A percentile compares a stretch with the other conserved stretches of the same genome.
Evolutionary conservation across 2,113 vertebrate species (phyloP).

Genomic region (Anolis sagrei): DNA sequence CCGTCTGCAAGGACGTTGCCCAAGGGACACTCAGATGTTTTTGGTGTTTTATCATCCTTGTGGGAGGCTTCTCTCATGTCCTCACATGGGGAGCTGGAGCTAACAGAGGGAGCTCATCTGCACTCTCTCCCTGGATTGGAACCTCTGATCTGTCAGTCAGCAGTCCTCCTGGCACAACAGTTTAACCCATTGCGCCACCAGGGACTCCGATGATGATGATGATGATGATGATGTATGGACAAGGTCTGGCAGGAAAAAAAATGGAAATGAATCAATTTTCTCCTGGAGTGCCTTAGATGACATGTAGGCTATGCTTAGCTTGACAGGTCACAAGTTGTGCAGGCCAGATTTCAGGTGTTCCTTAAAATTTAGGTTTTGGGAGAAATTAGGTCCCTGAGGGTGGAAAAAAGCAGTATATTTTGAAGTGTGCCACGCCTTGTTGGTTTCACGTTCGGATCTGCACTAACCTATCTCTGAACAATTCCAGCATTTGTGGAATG

Average conservation of each 20-base stretch:
- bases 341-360: neutral
- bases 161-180: no score
- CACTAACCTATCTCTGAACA: constrained; percentile 25
- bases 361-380: neutral
- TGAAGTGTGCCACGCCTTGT: constrained; percentile 22
- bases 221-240: neutral
- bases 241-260: neutral
- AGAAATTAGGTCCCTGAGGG: constrained; percentile 14
- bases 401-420: neutral
- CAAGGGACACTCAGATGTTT: no score
- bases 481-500: constrained; percentile 23
- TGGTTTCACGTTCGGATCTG: constrained; percentile 31
- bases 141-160: no score
- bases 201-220: no score
- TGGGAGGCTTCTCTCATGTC: no score
- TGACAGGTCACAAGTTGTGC: neutral
- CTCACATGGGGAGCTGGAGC: no score
- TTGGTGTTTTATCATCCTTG: no score
- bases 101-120: no score
- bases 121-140: no score
- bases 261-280: neutral
- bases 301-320: neutral
- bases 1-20: no score
- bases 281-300: neutral
- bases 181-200: no score